Conservation (phyloP, 2,888 invertebrate species). For the Ctena decussata region DNA sequence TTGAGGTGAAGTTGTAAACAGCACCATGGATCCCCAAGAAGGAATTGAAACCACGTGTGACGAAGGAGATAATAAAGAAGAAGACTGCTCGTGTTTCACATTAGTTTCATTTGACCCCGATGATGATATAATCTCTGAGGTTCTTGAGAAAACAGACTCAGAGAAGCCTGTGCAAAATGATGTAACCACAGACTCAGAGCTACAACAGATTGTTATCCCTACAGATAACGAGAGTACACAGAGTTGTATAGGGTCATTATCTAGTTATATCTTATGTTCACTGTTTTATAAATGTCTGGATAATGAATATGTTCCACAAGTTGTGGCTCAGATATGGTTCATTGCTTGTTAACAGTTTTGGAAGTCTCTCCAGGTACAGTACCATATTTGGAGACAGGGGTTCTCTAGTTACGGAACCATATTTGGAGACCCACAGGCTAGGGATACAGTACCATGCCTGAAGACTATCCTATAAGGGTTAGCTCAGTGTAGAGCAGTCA, state of each 20-base stretch:
- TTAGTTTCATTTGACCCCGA: slow-evolving; percentile 58
- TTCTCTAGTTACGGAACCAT: too few relatives aligned
- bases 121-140: not conserved
- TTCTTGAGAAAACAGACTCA: not conserved
- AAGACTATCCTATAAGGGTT: too few relatives aligned
- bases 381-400: too few relatives aligned
- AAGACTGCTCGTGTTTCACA: slow-evolving; percentile 59
- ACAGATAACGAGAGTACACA: not conserved
- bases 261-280: not conserved
- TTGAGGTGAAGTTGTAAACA: not conserved
- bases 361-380: too few relatives aligned
- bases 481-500: too few relatives aligned
- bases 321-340: too few relatives aligned
- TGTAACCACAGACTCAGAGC: not conserved
- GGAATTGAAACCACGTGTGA: slow-evolving; percentile 12
- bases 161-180: not conserved
- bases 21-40: slow-evolving; percentile 20
- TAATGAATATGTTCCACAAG: too few relatives aligned
- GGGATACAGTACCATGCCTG: too few relatives aligned
- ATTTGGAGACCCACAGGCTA: too few relatives aligned
- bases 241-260: not conserved
- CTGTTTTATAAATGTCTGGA: too few relatives aligned
- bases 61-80: slow-evolving; percentile 16
- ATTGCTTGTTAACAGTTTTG: too few relatives aligned
- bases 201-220: not conserved